Evolutionary conservation across 2,113 vertebrate genomes (phyloP), one percentile per base, ranked within the genome.

Genomic region (Apteryx mantelli): DNA sequence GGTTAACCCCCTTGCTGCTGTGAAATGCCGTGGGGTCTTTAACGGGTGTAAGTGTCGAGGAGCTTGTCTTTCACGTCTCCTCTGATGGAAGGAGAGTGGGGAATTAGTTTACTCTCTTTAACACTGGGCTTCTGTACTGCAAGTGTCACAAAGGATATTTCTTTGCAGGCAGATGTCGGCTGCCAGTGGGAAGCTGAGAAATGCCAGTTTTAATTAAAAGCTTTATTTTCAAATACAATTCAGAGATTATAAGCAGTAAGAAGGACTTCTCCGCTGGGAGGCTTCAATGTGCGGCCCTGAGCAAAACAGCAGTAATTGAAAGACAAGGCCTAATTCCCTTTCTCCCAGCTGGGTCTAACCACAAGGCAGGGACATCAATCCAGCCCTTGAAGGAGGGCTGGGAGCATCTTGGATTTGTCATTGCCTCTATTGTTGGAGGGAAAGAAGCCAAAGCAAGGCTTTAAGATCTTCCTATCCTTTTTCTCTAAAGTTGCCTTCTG

Each of bases 171-270:
- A 97, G 97, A 96, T 95, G 97, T 80, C 86, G 44, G 89, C 95
- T 97, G 96, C 96, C 94, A 92, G 97, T 96, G 96, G 97, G 96
- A 97, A 95, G 96, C 96, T 95, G 93, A 94, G 97, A 95, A 97
- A 96, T 1, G 95, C 96, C 95, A 95, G 92, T 95, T 97, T 97
- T 97, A 97, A 97, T 97, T 97, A 97, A 97, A 97, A 97, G 96
- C 95, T 97, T 96, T 96, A 91, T 97, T 97, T 97, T 95, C 97
- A 97, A 94, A 95, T 85, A 93, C 96, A 97, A 95, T 92, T 92
- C 94, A 16, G 92, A 96, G 95, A 96, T 97, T 91, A 89, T 65
- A 95, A 89, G 95, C 48, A 4, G 74, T 14, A 42, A 95, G 94
- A 92, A 96, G 96, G 94, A 95, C 89, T 96, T 79, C 78, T 97